These are phyloP conservation scores for Lepidocyrtoides sp. DNA, from an alignment of 2,888 invertebrate genomes.

Conservation along the genomic window DNA sequence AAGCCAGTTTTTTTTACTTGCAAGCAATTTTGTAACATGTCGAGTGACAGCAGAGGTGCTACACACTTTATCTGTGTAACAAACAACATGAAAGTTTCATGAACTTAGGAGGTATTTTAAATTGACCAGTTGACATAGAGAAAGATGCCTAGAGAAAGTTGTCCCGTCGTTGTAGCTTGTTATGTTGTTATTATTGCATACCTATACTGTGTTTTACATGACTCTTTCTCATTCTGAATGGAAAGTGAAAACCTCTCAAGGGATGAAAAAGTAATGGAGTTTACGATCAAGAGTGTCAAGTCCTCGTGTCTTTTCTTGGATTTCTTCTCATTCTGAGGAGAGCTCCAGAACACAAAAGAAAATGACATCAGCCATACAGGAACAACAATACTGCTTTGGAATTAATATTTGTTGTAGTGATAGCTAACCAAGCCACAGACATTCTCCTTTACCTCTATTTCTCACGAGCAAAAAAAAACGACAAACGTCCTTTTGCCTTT, in stretches of 20 bases:
- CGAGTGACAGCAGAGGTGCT: too few relatives aligned
- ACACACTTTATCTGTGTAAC: too few relatives aligned
- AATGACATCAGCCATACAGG: background rate
- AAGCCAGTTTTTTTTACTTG: too few relatives aligned
- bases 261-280: constrained; percentile 64
- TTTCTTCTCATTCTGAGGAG: constrained; percentile 19
- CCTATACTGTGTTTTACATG: background rate
- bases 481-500: too few relatives aligned
- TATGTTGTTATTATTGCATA: background rate
- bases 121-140: background rate
- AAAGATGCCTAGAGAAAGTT: background rate
- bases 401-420: too few relatives aligned
- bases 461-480: background rate
- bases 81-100: too few relatives aligned
- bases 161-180: background rate
- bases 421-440: background rate
- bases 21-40: background rate
- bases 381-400: background rate
- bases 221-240: constrained; percentile 24
- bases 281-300: constrained; percentile 62
- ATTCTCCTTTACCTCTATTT: background rate
- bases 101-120: too few relatives aligned
- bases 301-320: background rate
- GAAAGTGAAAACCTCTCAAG: constrained; percentile 50
- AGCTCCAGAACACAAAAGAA: background rate